Evolutionary conservation across 2,888 invertebrate genomes (phyloP).

Genomic region (Apantesis nais): DNA sequence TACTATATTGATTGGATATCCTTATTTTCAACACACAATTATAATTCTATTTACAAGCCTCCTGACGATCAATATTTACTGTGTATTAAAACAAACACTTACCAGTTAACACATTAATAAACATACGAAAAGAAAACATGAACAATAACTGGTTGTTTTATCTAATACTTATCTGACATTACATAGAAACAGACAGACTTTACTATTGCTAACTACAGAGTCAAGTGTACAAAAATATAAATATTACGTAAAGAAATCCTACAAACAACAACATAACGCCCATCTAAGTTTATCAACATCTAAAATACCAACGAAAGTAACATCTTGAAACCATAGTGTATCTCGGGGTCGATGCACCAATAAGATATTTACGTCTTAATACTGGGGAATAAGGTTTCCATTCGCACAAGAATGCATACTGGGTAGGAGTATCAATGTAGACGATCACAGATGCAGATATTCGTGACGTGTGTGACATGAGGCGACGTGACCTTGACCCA

Average conservation of each 20-base stretch:
- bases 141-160: not conserved
- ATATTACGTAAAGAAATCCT: conserved; percentile 40
- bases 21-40: conserved; percentile 3
- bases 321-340: conserved; percentile 69
- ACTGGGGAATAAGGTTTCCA: conserved; percentile 64
- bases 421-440: conserved; percentile 71
- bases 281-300: conserved; percentile 58
- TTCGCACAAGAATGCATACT: conserved; percentile 56
- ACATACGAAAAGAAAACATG: not conserved
- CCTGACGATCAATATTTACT: not conserved
- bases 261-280: conserved; percentile 52
- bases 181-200: not conserved
- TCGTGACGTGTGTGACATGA: conserved; percentile 73
- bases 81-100: not conserved
- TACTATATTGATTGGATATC: conserved; percentile 31
- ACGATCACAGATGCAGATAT: conserved; percentile 82
- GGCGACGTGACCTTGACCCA: conserved; percentile 79
- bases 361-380: conserved; percentile 69
- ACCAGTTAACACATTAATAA: not conserved
- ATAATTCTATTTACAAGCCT: not conserved
- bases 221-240: conserved; percentile 35
- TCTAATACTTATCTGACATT: not conserved
- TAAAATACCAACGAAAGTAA: conserved; percentile 77
- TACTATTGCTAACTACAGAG: conserved; percentile 17
- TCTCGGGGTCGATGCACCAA: conserved; percentile 76